Percentiles rank a stretch among this genome's conserved stretches.
phyloP scores from a whole-genome alignment of 2,888 invertebrate species.

The Andrena flavipes region DNA sequence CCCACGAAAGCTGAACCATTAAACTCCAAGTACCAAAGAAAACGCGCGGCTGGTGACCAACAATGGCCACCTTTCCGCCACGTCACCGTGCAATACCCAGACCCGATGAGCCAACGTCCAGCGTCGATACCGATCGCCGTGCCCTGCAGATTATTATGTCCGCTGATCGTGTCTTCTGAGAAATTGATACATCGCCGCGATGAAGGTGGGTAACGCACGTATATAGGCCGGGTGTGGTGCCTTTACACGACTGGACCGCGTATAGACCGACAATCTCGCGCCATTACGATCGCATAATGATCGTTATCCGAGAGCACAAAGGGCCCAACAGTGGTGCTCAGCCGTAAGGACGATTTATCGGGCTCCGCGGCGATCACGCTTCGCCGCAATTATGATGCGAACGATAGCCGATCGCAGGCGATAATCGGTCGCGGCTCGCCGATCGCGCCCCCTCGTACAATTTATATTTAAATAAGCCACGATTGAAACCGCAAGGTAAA shows the following conservation, averaged over 20 bases:
- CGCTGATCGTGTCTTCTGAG: constrained; percentile 66
- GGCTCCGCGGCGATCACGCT: constrained; percentile 63
- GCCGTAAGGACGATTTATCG: constrained; percentile 40
- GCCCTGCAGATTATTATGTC: constrained; percentile 65
- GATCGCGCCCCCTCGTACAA: constrained; percentile 69
- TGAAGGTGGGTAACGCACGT: constrained; percentile 37
- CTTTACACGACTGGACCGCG: constrained; percentile 69
- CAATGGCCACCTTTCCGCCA: constrained; percentile 15
- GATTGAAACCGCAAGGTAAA: constrained; percentile 84
- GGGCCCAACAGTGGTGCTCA: constrained; percentile 75
- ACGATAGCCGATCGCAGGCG: constrained; percentile 52
- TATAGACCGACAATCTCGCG: constrained; percentile 78
- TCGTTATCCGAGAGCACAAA: constrained; percentile 79
- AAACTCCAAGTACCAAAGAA: background rate
- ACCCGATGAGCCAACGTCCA: constrained; percentile 40
- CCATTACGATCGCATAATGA: constrained; percentile 81
- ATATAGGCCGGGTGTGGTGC: constrained; percentile 57
- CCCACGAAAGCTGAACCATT: background rate
- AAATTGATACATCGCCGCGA: constrained; percentile 66
- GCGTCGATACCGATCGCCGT: constrained; percentile 59
- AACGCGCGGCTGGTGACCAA: background rate
- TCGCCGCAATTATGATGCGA: constrained; percentile 67
- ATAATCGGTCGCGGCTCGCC: constrained; percentile 54
- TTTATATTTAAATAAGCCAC: constrained; percentile 84
- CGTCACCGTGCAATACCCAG: constrained; percentile 50